Conservation (phyloP, 2,113 vertebrate genomes). For the Xyliphius kryptos region DNA sequence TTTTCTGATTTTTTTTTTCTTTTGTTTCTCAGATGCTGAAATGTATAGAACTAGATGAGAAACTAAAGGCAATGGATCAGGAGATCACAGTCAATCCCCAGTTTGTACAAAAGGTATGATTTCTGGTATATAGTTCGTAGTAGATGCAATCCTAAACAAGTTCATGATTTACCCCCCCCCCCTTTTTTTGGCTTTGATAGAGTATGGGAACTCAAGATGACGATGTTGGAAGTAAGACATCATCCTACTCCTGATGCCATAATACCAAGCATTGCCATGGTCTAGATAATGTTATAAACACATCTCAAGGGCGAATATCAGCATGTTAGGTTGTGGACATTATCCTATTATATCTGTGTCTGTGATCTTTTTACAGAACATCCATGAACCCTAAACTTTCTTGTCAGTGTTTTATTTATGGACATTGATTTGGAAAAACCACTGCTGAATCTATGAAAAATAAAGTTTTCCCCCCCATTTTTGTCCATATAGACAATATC, state of each 20-base stretch:
- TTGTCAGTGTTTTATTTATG: constrained; percentile 78
- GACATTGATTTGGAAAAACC: constrained; percentile 63
- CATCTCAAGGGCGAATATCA: constrained; percentile 53
- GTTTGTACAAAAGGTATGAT: constrained; percentile 93
- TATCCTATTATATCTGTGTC: constrained; percentile 64
- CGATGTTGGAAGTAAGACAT: constrained; percentile 97
- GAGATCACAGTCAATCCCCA: constrained; percentile 99
- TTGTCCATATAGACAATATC: constrained; percentile 34
- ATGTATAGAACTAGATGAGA: constrained; percentile 98
- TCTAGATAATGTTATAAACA: constrained; percentile 54
- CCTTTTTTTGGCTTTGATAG: constrained; percentile 56
- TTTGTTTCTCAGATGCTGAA: constrained; percentile 83
- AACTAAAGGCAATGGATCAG: constrained; percentile 99
- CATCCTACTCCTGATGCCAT: constrained; percentile 91
- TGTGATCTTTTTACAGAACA: constrained; percentile 62
- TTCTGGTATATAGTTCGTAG: not conserved
- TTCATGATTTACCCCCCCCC: not conserved
- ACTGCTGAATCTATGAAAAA: constrained; percentile 62
- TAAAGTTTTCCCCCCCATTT: constrained; percentile 66
- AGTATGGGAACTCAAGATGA: constrained; percentile 99
- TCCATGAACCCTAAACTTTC: constrained; percentile 51
- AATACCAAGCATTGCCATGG: constrained; percentile 46
- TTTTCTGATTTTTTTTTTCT: not conserved
- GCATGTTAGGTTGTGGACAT: constrained; percentile 63
- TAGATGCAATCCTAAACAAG: not conserved